phyloP scores from a whole-genome alignment of 2,113 vertebrate species.

The Ailurus styani region DNA sequence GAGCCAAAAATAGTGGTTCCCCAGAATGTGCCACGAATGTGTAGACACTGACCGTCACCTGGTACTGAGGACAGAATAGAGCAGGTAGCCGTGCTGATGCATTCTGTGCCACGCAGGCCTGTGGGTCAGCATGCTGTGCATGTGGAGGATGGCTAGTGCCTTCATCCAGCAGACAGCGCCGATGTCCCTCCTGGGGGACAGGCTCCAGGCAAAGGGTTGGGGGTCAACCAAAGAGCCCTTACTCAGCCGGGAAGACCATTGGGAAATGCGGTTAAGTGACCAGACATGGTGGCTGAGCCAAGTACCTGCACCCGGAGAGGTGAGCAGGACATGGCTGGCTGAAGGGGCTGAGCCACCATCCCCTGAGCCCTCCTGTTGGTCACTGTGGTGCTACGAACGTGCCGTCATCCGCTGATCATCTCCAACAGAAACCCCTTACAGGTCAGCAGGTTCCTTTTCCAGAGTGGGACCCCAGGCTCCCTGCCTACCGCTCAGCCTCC shows the following conservation, averaged over 20 bases:
- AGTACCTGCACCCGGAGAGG: not conserved
- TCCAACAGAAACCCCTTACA: not conserved
- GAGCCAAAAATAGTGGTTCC: not conserved
- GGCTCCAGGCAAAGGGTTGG: not conserved
- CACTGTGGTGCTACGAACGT: too few relatives aligned
- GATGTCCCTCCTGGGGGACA: not conserved
- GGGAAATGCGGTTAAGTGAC: not conserved
- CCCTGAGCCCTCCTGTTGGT: not conserved
- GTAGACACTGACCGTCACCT: accelerated
- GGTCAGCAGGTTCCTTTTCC: not conserved
- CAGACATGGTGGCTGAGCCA: not conserved
- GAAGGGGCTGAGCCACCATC: not conserved
- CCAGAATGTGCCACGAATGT: not conserved
- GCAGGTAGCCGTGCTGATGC: accelerated
- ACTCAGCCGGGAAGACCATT: not conserved
- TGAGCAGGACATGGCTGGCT: not conserved
- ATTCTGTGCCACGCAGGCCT: accelerated
- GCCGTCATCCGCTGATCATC: not conserved
- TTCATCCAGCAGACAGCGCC: not conserved
- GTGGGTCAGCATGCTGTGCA: accelerated
- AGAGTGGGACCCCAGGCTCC: not conserved
- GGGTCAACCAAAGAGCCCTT: not conserved
- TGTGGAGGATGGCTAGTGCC: not conserved
- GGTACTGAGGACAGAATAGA: not conserved
- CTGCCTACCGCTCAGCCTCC: not conserved